phyloP scores from a whole-genome alignment of 2,888 invertebrate species.

The Temnothorax rugatulus region DNA sequence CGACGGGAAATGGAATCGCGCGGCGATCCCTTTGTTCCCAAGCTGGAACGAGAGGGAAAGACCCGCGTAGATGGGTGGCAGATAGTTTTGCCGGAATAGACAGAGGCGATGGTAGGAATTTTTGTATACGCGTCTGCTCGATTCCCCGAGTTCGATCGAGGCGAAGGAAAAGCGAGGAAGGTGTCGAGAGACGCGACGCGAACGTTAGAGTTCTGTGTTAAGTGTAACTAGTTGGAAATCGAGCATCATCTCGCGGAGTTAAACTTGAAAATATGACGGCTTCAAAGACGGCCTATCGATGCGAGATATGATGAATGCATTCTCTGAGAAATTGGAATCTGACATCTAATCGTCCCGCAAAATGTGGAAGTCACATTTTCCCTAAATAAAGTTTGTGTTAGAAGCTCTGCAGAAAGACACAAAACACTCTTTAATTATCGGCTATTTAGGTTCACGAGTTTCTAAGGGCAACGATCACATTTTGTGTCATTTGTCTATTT shows the following conservation, averaged over 20 bases:
- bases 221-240: conserved; percentile 42
- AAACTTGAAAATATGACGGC: conserved; percentile 19
- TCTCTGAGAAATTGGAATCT: conserved; percentile 69
- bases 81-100: conserved; percentile 24
- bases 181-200: not conserved
- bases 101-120: conserved; percentile 41
- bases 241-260: conserved; percentile 21
- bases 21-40: conserved; percentile 71
- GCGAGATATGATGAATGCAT: conserved; percentile 58
- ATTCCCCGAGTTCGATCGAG: conserved; percentile 31
- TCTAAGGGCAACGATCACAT: not conserved
- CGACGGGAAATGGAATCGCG: conserved; percentile 80
- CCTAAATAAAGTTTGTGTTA: conserved; percentile 37
- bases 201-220: conserved; percentile 9
- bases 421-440: not conserved
- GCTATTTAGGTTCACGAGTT: not conserved
- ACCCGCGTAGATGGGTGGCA: conserved; percentile 1
- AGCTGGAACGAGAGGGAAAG: conserved; percentile 49
- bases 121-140: conserved; percentile 15
- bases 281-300: conserved; percentile 61
- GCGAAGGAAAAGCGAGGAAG: conserved; percentile 1
- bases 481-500: not conserved
- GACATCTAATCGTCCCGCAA: conserved; percentile 62
- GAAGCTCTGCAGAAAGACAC: not conserved
- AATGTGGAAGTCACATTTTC: conserved; percentile 62